A percentile compares a stretch with the other conserved stretches of the same genome.
These are phyloP conservation scores for Myrmecophaga tridactyla DNA, from an alignment of 2,113 vertebrate genomes.

Conservation along the genomic window DNA sequence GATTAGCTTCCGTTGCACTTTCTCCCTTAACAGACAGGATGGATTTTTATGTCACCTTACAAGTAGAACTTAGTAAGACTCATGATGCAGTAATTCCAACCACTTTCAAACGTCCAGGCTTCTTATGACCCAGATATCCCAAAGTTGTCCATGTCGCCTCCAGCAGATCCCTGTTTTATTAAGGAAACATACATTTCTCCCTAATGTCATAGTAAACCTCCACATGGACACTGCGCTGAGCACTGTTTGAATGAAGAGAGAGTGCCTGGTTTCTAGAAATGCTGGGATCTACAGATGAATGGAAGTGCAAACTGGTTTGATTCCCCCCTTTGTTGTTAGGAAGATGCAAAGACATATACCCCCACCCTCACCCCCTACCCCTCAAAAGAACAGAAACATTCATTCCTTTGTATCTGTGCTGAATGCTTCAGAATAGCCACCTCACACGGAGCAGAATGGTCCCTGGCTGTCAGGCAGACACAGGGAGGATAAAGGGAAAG, in stretches of 20 bases:
- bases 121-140: neutral
- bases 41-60: conserved; percentile 37
- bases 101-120: conserved; percentile 21
- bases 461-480: neutral
- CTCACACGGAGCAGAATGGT: neutral
- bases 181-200: neutral
- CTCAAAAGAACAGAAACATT: neutral
- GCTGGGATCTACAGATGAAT: neutral
- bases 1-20: conserved; percentile 9
- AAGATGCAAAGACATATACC: neutral
- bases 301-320: neutral
- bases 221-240: neutral
- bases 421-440: neutral
- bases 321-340: neutral
- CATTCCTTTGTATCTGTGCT: neutral
- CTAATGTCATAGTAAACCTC: neutral
- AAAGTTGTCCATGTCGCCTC: neutral
- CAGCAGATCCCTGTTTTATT: neutral
- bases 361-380: neutral
- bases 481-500: neutral
- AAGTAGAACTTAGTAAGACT: conserved; percentile 57
- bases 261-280: neutral
- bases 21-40: neutral
- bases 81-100: neutral
- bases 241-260: neutral